A percentile compares a stretch with the other conserved stretches of the same genome.
Evolutionary conservation across 2,888 invertebrate genomes (phyloP).

Genomic region (Ophion obscuratus): DNA sequence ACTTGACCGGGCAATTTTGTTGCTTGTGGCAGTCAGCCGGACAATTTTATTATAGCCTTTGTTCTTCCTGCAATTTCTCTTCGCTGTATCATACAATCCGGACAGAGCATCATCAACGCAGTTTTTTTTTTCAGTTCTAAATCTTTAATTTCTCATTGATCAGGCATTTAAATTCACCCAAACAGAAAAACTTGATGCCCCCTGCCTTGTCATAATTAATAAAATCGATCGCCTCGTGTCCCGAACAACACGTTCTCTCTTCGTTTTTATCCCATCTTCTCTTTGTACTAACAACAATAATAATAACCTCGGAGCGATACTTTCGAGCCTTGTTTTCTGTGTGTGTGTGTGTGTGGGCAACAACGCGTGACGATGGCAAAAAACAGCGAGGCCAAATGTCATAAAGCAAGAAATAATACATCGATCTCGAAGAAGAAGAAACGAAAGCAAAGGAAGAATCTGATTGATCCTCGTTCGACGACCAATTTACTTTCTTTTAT

Average conservation of each 20-base stretch:
- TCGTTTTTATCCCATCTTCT: conserved; percentile 10
- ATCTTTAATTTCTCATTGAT: neutral
- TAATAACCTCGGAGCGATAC: conserved; percentile 61
- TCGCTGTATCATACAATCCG: too few species aligned
- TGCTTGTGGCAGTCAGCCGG: too few species aligned
- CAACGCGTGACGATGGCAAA: conserved; percentile 47
- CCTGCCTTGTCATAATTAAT: neutral
- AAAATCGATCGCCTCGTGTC: neutral
- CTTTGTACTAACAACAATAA: conserved; percentile 54
- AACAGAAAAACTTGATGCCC: neutral
- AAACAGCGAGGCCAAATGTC: conserved; percentile 43
- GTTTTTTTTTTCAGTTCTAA: neutral
- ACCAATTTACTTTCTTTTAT: conserved; percentile 67
- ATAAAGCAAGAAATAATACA: conserved; percentile 24
- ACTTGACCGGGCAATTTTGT: too few species aligned
- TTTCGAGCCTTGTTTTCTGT: conserved; percentile 57
- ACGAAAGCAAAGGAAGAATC: conserved; percentile 36
- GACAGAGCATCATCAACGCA: too few species aligned
- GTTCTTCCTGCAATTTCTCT: too few species aligned
- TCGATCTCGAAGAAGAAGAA: conserved; percentile 31
- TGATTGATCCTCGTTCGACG: conserved; percentile 59
- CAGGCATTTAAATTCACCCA: neutral
- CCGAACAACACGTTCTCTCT: neutral
- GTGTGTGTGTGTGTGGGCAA: neutral
- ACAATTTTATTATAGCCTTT: too few species aligned